Base-by-base conservation (phyloP, 2,888 invertebrate species). In the Dicroscelio sp. region DNA sequence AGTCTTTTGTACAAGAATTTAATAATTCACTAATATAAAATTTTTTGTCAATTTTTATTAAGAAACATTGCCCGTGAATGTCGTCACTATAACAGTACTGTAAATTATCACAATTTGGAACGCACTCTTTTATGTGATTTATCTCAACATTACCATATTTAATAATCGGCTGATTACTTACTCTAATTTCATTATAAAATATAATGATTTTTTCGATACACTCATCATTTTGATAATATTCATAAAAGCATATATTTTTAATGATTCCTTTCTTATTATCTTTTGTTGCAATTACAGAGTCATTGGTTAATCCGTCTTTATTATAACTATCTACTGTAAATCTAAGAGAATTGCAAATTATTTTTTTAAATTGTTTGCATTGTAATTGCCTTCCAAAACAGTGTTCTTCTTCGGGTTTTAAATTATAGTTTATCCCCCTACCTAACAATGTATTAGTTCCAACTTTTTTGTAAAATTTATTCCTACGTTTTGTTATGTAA, bases 351-450 rank as follows among this genome's bases (percentile, higher is more conserved):
- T 80, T 43, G 33, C 43, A 8, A 33, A 86, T 86, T 10, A 90
- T 17, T 83, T 86, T 90, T 27, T 86, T 17, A 25, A 78, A 86
- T 17, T 25, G 25, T 38, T 75, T 69, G 31, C 83, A 88, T 12
- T 33, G 20, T 43, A 76, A 14, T 14, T 75, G 12, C 4, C 14
- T 38, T 43, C 63, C 35, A 30, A 63, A 86, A 55, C 86, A 78
- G 10, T 6, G 27, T 65, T 27, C 14, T 52, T 86, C 82, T 27
- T 86, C 58, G 12, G 20, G 27, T 65, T 83, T 83, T 17, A 86
- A 78, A 23, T 30, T 12, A 55, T 90, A 86, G 5, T 14, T 2
- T 73, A 73, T 71, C 67, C 82, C 86, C 23, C 6, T 14, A n/a
- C 86, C 83, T 31, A 90, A 71, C 20, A 86, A 67, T 3, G 63